A percentile compares a stretch with the other conserved stretches of the same genome.
Evolutionary conservation across 2,797 vertebrate species (phyloP).

Genomic region (Gila robusta): DNA sequence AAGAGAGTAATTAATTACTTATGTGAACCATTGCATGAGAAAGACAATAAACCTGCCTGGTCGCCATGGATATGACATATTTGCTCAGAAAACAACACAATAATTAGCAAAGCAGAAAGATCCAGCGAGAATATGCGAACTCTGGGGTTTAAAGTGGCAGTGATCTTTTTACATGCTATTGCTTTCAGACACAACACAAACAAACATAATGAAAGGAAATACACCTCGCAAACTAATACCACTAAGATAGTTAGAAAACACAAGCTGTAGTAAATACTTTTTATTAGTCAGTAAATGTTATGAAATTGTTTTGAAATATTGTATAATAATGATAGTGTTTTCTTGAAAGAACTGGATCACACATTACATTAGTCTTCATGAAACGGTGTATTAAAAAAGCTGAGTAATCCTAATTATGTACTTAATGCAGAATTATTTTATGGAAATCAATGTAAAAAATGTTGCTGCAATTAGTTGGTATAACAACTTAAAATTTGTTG

Average conservation of each 20-base stretch:
- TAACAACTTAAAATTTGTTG: too few species aligned
- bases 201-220: conserved; percentile 65
- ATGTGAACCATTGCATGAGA: conserved; percentile 99
- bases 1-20: conserved; percentile 99
- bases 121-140: conserved; percentile 99
- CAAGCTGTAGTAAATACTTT: background rate
- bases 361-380: background rate
- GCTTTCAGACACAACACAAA: conserved; percentile 73
- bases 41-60: conserved; percentile 99
- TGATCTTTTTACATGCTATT: conserved; percentile 86
- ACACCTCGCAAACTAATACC: conserved; percentile 58
- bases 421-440: conserved; percentile 2
- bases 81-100: conserved; percentile 99
- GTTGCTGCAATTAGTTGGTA: too few species aligned
- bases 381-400: background rate
- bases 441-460: background rate
- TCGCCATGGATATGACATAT: conserved; percentile 99
- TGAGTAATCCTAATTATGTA: conserved; percentile 6
- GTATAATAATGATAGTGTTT: background rate
- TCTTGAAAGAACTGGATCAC: background rate
- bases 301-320: background rate
- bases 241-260: conserved; percentile 48
- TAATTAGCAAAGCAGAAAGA: conserved; percentile 99
- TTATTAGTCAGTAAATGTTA: background rate
- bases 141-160: conserved; percentile 97